phyloP scores from a whole-genome alignment of 2,888 invertebrate genomes.

The Pediacus dermestoides region DNA sequence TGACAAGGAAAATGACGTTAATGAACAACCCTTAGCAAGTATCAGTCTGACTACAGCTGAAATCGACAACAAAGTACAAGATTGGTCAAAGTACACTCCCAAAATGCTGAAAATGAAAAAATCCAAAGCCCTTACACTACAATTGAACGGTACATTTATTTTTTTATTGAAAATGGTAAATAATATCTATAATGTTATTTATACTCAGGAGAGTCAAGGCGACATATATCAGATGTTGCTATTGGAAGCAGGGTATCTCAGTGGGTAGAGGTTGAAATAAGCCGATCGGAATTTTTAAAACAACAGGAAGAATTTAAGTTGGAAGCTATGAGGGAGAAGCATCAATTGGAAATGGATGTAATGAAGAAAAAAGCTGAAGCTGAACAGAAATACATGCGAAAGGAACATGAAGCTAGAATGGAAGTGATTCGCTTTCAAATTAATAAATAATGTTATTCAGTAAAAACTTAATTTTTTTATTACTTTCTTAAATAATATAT shows the following conservation, averaged over 20 bases:
- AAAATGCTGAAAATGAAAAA: no score
- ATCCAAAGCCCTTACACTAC: neutral
- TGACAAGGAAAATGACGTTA: neutral
- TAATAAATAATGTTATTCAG: neutral
- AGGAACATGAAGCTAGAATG: conserved; percentile 3
- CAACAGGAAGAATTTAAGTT: neutral
- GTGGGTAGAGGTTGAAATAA: conserved; percentile 1
- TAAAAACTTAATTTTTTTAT: neutral
- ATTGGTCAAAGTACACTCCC: no score
- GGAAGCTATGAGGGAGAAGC: conserved; percentile 1
- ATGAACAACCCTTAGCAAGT: neutral
- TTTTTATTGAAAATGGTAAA: no score
- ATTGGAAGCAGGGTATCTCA: neutral
- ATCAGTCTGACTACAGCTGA: conserved; percentile 1
- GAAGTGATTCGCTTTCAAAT: neutral
- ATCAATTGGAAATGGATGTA: conserved; percentile 1
- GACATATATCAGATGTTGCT: neutral
- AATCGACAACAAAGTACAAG: no score
- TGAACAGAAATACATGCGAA: neutral
- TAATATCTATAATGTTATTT: no score
- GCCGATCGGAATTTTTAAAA: conserved; percentile 1
- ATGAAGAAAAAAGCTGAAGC: conserved; percentile 1
- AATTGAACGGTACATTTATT: neutral
- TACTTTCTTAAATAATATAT: neutral
- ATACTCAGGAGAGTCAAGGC: no score